Evolutionary conservation across 2,113 vertebrate species (phyloP).

Genomic region (Leucosticte australis): DNA sequence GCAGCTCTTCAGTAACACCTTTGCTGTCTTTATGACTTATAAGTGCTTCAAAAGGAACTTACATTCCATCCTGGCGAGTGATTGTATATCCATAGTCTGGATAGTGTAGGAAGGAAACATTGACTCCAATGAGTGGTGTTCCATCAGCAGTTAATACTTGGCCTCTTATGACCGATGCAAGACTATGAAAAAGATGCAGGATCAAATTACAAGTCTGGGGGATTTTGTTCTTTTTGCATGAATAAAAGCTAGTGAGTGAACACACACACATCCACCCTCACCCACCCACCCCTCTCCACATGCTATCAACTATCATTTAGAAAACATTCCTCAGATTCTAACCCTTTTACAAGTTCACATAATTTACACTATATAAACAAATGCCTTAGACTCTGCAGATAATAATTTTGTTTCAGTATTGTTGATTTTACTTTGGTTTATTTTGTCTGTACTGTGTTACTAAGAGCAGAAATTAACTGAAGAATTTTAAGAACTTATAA

Average conservation of each 20-base stretch:
- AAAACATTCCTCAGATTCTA: slow-evolving; percentile 25
- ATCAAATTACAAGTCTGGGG: background rate
- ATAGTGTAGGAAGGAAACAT: slow-evolving; percentile 95
- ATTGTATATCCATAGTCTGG: slow-evolving; percentile 91
- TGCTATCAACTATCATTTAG: slow-evolving; percentile 44
- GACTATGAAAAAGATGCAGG: slow-evolving; percentile 78
- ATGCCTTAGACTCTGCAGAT: slow-evolving; percentile 30
- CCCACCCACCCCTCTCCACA: background rate
- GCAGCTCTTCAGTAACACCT: background rate
- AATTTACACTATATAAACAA: slow-evolving; percentile 62
- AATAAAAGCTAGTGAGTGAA: slow-evolving; percentile 5
- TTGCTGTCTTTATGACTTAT: background rate
- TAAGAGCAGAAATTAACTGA: slow-evolving; percentile 60
- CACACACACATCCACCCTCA: background rate
- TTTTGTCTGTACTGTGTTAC: slow-evolving; percentile 23
- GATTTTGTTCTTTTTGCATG: background rate
- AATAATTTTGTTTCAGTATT: slow-evolving; percentile 18
- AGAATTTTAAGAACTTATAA: slow-evolving; percentile 57
- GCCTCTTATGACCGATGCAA: slow-evolving; percentile 94
- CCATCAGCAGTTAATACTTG: slow-evolving; percentile 96
- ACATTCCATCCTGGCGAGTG: slow-evolving; percentile 98
- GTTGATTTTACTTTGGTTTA: slow-evolving; percentile 32
- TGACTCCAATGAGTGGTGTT: slow-evolving; percentile 96
- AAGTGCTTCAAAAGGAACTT: slow-evolving; percentile 67
- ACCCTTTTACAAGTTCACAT: slow-evolving; percentile 49